These are phyloP conservation scores for Muscina levida DNA, from an alignment of 2,888 invertebrate genomes.

Conservation along the genomic window DNA sequence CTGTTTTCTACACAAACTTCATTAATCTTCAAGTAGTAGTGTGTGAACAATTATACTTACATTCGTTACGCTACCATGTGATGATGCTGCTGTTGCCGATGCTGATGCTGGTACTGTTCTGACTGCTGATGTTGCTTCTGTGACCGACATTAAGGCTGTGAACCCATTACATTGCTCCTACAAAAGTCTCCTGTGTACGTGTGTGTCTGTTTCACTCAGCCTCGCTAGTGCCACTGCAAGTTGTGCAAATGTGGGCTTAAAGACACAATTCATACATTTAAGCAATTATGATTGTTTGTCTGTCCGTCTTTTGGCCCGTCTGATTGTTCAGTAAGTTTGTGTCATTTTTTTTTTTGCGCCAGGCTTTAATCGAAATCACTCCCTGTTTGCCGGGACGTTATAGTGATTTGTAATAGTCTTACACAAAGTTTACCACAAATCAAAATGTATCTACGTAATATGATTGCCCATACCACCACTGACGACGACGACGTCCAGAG, in stretches of 20 bases:
- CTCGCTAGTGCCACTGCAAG: neutral
- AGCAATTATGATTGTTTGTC: slow-evolving; percentile 19
- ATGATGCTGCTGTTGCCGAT: slow-evolving; percentile 16
- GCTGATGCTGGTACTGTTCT: neutral
- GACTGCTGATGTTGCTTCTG: neutral
- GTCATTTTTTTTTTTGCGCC: slow-evolving; percentile 49
- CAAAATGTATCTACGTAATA: no score
- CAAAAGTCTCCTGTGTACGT: slow-evolving; percentile 3
- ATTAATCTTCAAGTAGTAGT: slow-evolving; percentile 59
- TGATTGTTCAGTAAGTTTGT: slow-evolving; percentile 38
- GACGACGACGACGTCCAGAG: no score
- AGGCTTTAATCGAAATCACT: slow-evolving; percentile 55
- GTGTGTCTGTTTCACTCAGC: neutral
- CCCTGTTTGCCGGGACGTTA: slow-evolving; percentile 20
- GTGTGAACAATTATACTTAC: slow-evolving; percentile 36
- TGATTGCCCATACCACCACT: no score
- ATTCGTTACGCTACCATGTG: slow-evolving; percentile 60
- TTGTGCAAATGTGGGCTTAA: slow-evolving; percentile 25
- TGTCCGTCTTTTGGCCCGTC: slow-evolving; percentile 15
- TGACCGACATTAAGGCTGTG: neutral
- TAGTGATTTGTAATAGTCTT: no score
- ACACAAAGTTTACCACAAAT: no score
- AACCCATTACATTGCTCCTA: neutral
- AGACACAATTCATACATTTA: slow-evolving; percentile 11
- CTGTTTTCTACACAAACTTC: slow-evolving; percentile 59